Evolutionary conservation across 2,888 invertebrate species (phyloP).

Genomic region (Stratiomys singularior): DNA sequence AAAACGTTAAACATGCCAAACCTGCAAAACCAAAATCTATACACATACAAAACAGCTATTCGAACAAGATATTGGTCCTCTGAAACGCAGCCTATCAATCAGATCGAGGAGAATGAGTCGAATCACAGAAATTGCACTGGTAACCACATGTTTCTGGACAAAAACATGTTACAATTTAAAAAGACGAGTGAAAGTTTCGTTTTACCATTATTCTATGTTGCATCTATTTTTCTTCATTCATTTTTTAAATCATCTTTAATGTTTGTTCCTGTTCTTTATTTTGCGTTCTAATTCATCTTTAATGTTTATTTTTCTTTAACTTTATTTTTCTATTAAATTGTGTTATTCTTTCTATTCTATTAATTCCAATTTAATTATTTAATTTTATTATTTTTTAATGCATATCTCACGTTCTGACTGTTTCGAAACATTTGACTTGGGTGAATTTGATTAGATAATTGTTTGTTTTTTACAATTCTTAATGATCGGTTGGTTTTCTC

Average conservation of each 20-base stretch:
- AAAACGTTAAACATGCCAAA: constrained; percentile 47
- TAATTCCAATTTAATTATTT: no score
- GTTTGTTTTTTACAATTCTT: no score
- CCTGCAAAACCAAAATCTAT: constrained; percentile 47
- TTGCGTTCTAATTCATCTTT: neutral
- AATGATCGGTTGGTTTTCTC: no score
- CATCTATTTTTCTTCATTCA: neutral
- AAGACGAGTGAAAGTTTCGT: constrained; percentile 59
- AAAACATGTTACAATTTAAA: constrained; percentile 60
- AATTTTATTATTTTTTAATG: no score
- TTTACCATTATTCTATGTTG: constrained; percentile 47
- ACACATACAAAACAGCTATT: constrained; percentile 71
- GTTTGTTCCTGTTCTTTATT: no score
- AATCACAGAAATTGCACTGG: constrained; percentile 84
- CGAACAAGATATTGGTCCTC: constrained; percentile 88
- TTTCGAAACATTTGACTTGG: no score
- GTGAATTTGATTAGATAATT: no score
- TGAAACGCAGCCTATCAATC: constrained; percentile 82
- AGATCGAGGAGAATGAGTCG: constrained; percentile 83
- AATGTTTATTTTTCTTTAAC: neutral
- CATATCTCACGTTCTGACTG: no score
- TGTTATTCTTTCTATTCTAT: no score
- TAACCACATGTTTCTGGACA: constrained; percentile 69
- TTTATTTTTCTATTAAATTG: no score
- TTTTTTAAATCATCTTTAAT: neutral